phyloP scores from a whole-genome alignment of 2,113 vertebrate species.

The Oceanodroma tethys region DNA sequence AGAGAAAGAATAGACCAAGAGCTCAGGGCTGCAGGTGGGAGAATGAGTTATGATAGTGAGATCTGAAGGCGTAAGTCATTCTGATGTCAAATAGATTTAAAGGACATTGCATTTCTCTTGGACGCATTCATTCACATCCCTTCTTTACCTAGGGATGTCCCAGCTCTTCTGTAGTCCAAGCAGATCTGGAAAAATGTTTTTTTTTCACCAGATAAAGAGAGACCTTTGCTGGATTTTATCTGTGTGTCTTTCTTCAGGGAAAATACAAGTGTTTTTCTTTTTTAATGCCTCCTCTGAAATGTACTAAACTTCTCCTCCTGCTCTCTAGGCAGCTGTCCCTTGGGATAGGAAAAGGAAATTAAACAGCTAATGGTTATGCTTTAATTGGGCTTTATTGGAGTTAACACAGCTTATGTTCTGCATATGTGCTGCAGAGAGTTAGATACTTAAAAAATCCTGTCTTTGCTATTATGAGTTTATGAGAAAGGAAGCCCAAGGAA shows the following conservation, averaged over 20 bases:
- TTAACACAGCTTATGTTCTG: conserved; percentile 70
- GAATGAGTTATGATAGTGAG: not conserved
- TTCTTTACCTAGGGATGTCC: not conserved
- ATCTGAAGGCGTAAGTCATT: not conserved
- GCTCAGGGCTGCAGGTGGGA: not conserved
- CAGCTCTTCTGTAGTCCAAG: not conserved
- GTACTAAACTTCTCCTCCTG: not conserved
- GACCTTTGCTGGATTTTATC: not conserved
- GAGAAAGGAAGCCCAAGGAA: conserved; percentile 96
- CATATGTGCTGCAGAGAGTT: conserved; percentile 22
- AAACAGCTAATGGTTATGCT: conserved; percentile 65
- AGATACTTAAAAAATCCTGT: conserved; percentile 50
- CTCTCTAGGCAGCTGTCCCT: conserved; percentile 27
- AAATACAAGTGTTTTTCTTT: not conserved
- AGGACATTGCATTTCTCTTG: not conserved
- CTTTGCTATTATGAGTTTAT: conserved; percentile 84
- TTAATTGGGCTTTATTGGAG: conserved; percentile 77
- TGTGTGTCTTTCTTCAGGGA: not conserved
- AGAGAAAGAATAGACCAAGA: not conserved
- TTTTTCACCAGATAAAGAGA: not conserved
- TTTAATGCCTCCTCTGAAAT: not conserved
- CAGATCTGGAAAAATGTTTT: not conserved
- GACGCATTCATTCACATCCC: not conserved
- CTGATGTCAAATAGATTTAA: not conserved
- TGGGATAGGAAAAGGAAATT: conserved; percentile 64